Conservation (phyloP, 1,140 invertebrate species). For the Cryptotermes secundus region DNA sequence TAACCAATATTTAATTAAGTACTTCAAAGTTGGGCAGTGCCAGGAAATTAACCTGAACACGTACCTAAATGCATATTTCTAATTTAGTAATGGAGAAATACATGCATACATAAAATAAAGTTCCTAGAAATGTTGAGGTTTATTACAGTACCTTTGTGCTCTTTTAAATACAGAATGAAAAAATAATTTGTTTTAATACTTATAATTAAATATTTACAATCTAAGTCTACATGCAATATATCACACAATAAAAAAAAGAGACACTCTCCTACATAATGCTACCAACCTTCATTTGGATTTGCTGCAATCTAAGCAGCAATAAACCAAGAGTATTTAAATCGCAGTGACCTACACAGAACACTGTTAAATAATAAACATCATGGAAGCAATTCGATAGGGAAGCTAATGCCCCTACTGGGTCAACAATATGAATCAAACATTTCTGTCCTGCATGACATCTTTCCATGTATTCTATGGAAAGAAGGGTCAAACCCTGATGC, state of each 20-base stretch:
- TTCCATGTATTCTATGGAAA: neutral
- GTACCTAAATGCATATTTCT: slow-evolving; percentile 26
- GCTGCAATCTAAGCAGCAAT: neutral
- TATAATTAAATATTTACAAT: slow-evolving; percentile 26
- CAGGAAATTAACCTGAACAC: slow-evolving; percentile 16
- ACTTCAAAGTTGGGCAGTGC: neutral
- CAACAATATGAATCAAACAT: neutral
- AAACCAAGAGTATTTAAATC: slow-evolving; percentile 28
- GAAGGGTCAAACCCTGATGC: neutral
- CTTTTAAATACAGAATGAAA: neutral
- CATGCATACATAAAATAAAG: slow-evolving; percentile 17
- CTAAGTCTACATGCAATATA: slow-evolving; percentile 23
- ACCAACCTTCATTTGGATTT: slow-evolving; percentile 8
- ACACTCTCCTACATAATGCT: neutral
- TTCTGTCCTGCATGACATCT: neutral
- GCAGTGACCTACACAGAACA: neutral
- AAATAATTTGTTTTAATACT: slow-evolving; percentile 25
- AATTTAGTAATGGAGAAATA: slow-evolving; percentile 16
- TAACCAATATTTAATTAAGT: slow-evolving; percentile 18
- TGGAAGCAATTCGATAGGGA: neutral
- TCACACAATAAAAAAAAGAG: slow-evolving; percentile 12
- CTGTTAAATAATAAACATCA: neutral
- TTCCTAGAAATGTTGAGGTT: slow-evolving; percentile 18
- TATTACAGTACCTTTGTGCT: slow-evolving; percentile 30
- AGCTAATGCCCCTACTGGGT: slow-evolving; percentile 6